A percentile compares a stretch with the other conserved stretches of the same genome.
Conservation (phyloP, 2,797 vertebrate species). For the Ctenopoma multispine region DNA sequence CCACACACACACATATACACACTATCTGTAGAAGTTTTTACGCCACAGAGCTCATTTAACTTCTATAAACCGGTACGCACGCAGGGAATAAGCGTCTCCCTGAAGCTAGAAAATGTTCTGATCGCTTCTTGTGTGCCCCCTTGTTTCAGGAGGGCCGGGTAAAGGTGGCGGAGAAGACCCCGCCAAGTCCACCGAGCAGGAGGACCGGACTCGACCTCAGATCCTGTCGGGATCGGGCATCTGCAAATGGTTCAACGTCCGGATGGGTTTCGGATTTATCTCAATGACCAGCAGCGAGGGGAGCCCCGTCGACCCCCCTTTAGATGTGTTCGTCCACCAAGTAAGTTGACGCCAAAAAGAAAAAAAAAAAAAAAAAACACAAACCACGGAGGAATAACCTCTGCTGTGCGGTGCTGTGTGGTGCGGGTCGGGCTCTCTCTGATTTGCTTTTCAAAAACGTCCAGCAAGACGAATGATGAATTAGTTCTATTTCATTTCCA, state of each 20-base stretch:
- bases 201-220: slow-evolving; percentile 89
- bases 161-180: slow-evolving; percentile 93
- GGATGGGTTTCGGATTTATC: slow-evolving; percentile 99
- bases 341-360: slow-evolving; percentile 84
- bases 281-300: slow-evolving; percentile 96
- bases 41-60: slow-evolving; percentile 24
- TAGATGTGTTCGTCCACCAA: slow-evolving; percentile 99
- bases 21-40: slow-evolving; percentile 27
- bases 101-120: slow-evolving; percentile 1
- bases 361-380: neutral
- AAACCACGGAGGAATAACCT: neutral
- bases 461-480: neutral
- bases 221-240: slow-evolving; percentile 93
- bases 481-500: slow-evolving; percentile 2
- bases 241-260: slow-evolving; percentile 99
- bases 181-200: slow-evolving; percentile 89
- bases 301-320: slow-evolving; percentile 91
- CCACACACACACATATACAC: no score
- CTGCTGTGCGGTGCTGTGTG: slow-evolving; percentile 18
- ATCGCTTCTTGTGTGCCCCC: slow-evolving; percentile 40
- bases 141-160: slow-evolving; percentile 92
- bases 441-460: neutral
- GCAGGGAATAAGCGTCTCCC: neutral
- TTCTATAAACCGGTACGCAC: slow-evolving; percentile 33
- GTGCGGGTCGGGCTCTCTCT: neutral